Evolutionary conservation across 2,888 invertebrate genomes (phyloP).

Genomic region (Diogma glabrata): DNA sequence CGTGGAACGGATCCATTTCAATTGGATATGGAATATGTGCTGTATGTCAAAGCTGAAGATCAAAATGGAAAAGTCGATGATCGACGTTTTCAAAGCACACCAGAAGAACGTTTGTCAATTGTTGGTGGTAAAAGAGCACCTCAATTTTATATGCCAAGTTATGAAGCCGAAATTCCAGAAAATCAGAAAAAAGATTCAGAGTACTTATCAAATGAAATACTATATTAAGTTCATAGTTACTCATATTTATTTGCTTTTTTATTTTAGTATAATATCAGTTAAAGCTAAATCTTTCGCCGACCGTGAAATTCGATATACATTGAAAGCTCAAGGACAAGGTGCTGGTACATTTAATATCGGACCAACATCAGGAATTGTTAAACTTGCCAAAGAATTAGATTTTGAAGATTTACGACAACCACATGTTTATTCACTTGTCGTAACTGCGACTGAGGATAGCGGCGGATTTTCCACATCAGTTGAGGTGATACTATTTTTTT

Average conservation of each 20-base stretch:
- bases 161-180: constrained; percentile 92
- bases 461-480: constrained; percentile 92
- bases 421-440: constrained; percentile 83
- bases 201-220: constrained; percentile 60
- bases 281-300: constrained; percentile 97
- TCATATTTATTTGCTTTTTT: constrained; percentile 14
- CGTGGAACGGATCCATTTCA: constrained; percentile 86
- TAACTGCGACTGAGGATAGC: constrained; percentile 94
- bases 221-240: not conserved
- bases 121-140: constrained; percentile 96
- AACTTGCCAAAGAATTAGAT: constrained; percentile 89
- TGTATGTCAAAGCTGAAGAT: constrained; percentile 93
- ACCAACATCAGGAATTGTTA: constrained; percentile 87
- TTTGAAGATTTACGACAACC: constrained; percentile 93
- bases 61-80: constrained; percentile 88
- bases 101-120: constrained; percentile 83
- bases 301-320: constrained; percentile 88
- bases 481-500: constrained; percentile 46
- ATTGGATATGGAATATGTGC: constrained; percentile 90
- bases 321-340: constrained; percentile 88
- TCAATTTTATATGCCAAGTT: constrained; percentile 92
- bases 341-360: constrained; percentile 94
- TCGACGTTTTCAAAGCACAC: constrained; percentile 77
- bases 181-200: constrained; percentile 95
- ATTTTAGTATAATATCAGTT: constrained; percentile 82